Evolutionary conservation across 30 jellyfish, hydroid and myxozoan species (phyloP), one percentile per base, ranked within the genome.

Genomic region (Phacellophora camtschatica): DNA sequence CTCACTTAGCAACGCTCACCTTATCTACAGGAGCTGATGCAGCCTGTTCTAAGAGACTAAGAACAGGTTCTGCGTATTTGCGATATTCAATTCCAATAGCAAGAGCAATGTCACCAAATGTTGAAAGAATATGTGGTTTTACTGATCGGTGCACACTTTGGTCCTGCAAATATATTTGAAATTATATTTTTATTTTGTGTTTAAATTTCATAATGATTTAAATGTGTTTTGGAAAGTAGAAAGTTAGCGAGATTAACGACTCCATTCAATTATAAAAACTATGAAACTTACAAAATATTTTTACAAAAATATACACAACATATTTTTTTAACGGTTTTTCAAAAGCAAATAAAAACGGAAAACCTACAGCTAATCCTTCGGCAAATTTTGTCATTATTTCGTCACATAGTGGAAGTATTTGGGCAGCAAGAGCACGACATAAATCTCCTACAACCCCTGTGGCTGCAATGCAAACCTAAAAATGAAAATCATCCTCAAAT

Each of bases 371-470:
- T 23, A 92, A 28, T 31, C 92, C 88, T 54, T 84, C 98, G 24
- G 78, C 74, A 66, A 93, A 85, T 23, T 61, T 58, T 1, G 69
- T 72, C 98, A 92, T 92, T 24, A 84, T 70, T 45, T 92, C 95
- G 37, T 92, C 96, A 39, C 98, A 92, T 63, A 64, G 83, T 4
- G 95, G 96, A 5, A 66, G 72, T 3, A 84, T 69, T 24, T 74
- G 81, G 8, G 79, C 68, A 23, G 93, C 95, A 8, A 92, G 81
- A 19, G 94, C 98, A 32, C 98, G 90, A 49, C 98, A 92, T 23
- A 92, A 72, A 55, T 92, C 98, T 18, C 98, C 98, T 76, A 92
- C 98, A 27, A 85, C 98, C 2, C 98, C 98, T 9, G 92, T 74
- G 4, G 98, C 98, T 1, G 98, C 90, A 32, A 85, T 92, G 84